Evolutionary conservation across 2,888 invertebrate species (phyloP).

Genomic region (Latheticus oryzae): DNA sequence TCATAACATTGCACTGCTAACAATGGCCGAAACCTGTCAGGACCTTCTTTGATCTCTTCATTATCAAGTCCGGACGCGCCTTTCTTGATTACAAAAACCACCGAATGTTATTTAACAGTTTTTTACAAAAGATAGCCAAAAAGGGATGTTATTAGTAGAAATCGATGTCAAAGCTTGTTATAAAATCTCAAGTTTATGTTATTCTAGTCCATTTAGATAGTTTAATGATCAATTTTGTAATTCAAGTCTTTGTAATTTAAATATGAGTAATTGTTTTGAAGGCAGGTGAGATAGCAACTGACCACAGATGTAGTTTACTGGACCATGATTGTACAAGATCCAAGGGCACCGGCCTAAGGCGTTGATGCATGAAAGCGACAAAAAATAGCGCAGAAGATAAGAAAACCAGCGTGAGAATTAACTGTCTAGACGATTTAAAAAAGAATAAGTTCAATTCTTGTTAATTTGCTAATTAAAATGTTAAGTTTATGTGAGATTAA

Average conservation of each 20-base stretch:
- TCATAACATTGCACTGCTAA: conserved; percentile 51
- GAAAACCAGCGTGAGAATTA: too few relatives aligned
- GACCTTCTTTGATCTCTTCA: conserved; percentile 52
- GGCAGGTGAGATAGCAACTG: conserved; percentile 30
- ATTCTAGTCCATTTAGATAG: conserved; percentile 43
- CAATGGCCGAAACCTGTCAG: conserved; percentile 51
- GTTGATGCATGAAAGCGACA: conserved; percentile 26
- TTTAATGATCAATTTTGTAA: conserved; percentile 44
- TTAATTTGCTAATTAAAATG: conserved; percentile 5
- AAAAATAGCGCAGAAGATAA: conserved; percentile 18
- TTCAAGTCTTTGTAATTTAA: conserved; percentile 47
- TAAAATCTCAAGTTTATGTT: conserved; percentile 43
- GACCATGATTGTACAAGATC: conserved; percentile 42
- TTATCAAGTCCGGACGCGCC: conserved; percentile 52
- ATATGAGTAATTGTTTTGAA: conserved; percentile 15
- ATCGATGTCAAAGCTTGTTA: conserved; percentile 35
- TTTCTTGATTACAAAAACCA: conserved; percentile 49
- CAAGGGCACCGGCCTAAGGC: conserved; percentile 37
- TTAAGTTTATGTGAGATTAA: conserved; percentile 11
- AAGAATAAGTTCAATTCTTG: conserved; percentile 4
- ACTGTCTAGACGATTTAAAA: too few relatives aligned
- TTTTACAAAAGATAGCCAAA: conserved; percentile 5
- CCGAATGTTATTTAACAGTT: conserved; percentile 16
- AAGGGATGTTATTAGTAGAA: conserved; percentile 32
- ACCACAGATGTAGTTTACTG: conserved; percentile 46